Evolutionary conservation across 1,140 invertebrate species (phyloP).

Genomic region (Caenorhabditis inopinata): DNA sequence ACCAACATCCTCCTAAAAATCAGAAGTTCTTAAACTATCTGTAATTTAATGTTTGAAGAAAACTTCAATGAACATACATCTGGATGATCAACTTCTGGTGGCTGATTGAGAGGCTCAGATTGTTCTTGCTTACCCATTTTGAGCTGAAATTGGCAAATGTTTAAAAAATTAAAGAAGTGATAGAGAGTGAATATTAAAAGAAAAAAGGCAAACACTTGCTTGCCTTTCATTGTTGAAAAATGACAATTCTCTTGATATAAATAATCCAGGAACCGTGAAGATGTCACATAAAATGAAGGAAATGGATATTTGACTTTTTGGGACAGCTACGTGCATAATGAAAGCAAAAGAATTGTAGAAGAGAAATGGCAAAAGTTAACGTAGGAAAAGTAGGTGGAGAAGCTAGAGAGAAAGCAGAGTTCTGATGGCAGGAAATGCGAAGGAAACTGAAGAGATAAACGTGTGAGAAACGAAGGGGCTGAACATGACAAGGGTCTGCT

Average conservation of each 20-base stretch:
- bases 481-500: conserved; percentile 4
- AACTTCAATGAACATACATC: not conserved
- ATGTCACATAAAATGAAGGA: too few species aligned
- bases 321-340: not conserved
- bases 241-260: too few species aligned
- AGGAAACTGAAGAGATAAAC: not conserved
- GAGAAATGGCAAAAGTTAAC: not conserved
- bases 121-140: conserved; percentile 26
- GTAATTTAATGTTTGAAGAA: too few species aligned
- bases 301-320: not conserved
- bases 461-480: conserved; percentile 1
- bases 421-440: conserved; percentile 19
- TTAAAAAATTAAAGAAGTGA: too few species aligned
- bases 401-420: conserved; percentile 1
- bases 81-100: not conserved
- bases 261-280: too few species aligned
- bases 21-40: not conserved
- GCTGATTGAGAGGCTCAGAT: conserved; percentile 6
- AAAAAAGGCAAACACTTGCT: too few species aligned
- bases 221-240: too few species aligned
- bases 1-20: not conserved
- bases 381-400: conserved; percentile 1
- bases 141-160: not conserved
- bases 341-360: not conserved
- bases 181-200: too few species aligned